Percentiles rank a stretch among this genome's conserved stretches.
Evolutionary conservation across 2,888 invertebrate species (phyloP).

Genomic region (Tenthredo amoena): DNA sequence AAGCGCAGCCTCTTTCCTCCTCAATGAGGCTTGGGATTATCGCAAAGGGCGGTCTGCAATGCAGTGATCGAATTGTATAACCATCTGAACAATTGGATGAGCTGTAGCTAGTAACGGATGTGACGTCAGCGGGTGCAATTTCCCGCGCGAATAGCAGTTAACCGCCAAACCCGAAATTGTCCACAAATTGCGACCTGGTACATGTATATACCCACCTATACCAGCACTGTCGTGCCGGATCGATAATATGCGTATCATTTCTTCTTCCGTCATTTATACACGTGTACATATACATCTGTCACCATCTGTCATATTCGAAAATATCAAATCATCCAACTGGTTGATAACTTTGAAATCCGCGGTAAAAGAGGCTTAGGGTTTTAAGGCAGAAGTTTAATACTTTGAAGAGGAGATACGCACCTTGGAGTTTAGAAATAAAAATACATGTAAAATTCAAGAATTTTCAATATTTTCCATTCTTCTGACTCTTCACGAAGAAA

Average conservation of each 20-base stretch:
- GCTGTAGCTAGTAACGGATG: constrained; percentile 72
- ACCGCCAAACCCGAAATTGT: constrained; percentile 76
- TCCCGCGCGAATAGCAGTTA: constrained; percentile 76
- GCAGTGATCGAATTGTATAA: constrained; percentile 57
- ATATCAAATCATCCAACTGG: neutral
- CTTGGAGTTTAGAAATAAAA: no score
- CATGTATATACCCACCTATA: constrained; percentile 44
- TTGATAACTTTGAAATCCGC: neutral
- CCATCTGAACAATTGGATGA: constrained; percentile 67
- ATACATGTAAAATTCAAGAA: no score
- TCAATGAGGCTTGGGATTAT: constrained; percentile 29
- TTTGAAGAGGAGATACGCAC: no score
- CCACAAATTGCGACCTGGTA: constrained; percentile 62
- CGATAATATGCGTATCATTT: constrained; percentile 64
- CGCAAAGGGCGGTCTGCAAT: neutral
- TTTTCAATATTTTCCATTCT: no score
- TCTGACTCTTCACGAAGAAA: no score
- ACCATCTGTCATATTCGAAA: neutral
- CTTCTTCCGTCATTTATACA: neutral
- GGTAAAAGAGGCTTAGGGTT: no score
- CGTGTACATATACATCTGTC: no score
- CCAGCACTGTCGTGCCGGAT: constrained; percentile 62
- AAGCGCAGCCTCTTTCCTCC: neutral
- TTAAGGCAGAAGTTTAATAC: no score
- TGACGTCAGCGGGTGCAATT: constrained; percentile 77